A percentile compares a stretch with the other conserved stretches of the same genome.
Conservation (phyloP, 2,797 vertebrate species). For the Uromys caudimaculatus region DNA sequence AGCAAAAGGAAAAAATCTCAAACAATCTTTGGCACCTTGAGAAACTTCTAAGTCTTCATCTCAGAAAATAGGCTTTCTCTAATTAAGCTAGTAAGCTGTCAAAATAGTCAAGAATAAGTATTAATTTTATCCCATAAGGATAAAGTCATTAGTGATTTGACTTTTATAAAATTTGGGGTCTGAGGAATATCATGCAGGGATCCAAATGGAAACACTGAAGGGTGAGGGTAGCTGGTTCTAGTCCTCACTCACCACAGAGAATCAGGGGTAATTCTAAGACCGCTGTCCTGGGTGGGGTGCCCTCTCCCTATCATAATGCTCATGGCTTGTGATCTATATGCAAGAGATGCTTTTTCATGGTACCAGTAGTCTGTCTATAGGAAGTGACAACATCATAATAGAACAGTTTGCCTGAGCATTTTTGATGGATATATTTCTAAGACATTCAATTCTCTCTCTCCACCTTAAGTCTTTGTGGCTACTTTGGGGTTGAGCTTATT, state of each 20-base stretch:
- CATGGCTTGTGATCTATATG: accelerated
- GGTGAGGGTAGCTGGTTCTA: background rate
- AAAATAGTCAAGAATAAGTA: background rate
- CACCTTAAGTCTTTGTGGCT: background rate
- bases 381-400: background rate
- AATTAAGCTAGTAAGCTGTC: background rate
- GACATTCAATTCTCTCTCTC: background rate
- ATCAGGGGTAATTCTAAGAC: too few relatives aligned
- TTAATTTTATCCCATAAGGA: background rate
- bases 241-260: accelerated
- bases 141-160: background rate
- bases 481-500: background rate
- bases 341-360: background rate
- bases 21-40: background rate
- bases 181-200: background rate
- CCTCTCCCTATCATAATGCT: accelerated
- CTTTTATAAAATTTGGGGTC: background rate
- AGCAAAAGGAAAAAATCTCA: background rate
- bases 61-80: background rate
- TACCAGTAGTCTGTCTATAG: background rate
- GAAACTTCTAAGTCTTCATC: background rate
- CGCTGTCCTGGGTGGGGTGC: background rate
- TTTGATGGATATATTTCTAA: background rate
- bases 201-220: background rate
- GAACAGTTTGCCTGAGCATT: background rate